These are phyloP conservation scores for Chorisops tibialis DNA, from an alignment of 2,888 invertebrate species.

Conservation along the genomic window DNA sequence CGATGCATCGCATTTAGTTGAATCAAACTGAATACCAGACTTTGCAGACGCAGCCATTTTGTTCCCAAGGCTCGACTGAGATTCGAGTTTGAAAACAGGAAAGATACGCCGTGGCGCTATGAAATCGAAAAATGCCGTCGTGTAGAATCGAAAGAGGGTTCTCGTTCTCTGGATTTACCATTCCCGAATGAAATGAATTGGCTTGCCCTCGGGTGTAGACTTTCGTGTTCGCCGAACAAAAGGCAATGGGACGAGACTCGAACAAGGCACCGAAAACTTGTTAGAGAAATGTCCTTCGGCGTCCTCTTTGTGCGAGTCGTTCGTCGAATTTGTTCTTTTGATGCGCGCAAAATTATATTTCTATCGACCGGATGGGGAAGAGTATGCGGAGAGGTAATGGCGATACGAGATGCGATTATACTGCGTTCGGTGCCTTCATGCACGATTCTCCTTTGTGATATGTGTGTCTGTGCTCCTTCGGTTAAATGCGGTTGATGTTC, in stretches of 20 bases:
- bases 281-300: slow-evolving; percentile 21
- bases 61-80: not conserved
- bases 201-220: slow-evolving; percentile 17
- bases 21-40: too few relatives aligned
- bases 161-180: too few relatives aligned
- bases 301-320: slow-evolving; percentile 10
- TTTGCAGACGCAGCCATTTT: slow-evolving; percentile 21
- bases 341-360: not conserved
- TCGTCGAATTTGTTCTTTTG: not conserved
- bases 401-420: slow-evolving; percentile 14
- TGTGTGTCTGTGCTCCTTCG: not conserved
- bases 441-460: not conserved
- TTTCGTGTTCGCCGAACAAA: not conserved
- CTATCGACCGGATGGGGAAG: slow-evolving; percentile 16
- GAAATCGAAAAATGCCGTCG: slow-evolving; percentile 18
- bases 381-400: not conserved
- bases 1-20: not conserved
- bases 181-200: slow-evolving; percentile 1
- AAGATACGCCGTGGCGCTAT: not conserved
- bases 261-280: not conserved
- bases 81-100: not conserved
- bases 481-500: not conserved
- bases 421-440: slow-evolving; percentile 11
- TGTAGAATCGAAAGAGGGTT: slow-evolving; percentile 16
- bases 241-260: slow-evolving; percentile 14